These are phyloP conservation scores for Dermatemys mawii DNA, from an alignment of 2,113 vertebrate genomes.

Conservation along the genomic window DNA sequence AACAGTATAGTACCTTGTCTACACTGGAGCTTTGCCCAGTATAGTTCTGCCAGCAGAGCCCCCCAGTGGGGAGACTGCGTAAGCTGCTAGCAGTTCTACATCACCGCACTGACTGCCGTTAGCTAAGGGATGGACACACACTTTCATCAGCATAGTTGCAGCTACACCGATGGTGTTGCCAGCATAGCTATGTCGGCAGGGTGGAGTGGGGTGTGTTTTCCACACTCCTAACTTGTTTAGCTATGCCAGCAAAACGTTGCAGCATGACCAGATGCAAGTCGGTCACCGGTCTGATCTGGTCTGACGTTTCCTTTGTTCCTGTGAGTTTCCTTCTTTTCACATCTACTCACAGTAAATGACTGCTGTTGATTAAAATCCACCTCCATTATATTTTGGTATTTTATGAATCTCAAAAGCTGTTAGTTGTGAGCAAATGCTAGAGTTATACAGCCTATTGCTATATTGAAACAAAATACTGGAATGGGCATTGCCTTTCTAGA, in stretches of 20 bases:
- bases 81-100: background rate
- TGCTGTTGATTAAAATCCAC: background rate
- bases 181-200: background rate
- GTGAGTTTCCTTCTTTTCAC: background rate
- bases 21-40: background rate
- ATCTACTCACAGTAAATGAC: rapidly evolving
- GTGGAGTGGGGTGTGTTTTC: background rate
- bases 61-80: background rate
- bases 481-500: background rate
- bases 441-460: too few relatives aligned
- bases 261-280: background rate
- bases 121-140: background rate
- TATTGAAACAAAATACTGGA: background rate
- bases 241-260: background rate
- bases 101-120: background rate
- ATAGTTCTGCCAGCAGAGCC: background rate
- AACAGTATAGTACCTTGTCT: background rate
- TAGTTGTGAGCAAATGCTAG: background rate
- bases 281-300: background rate
- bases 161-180: background rate
- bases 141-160: background rate
- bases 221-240: too few relatives aligned
- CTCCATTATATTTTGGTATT: background rate
- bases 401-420: background rate
- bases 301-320: background rate